Percentiles rank a stretch among this genome's conserved stretches.
Evolutionary conservation across 1,140 invertebrate genomes (phyloP).

Genomic region (Papilio polytes): DNA sequence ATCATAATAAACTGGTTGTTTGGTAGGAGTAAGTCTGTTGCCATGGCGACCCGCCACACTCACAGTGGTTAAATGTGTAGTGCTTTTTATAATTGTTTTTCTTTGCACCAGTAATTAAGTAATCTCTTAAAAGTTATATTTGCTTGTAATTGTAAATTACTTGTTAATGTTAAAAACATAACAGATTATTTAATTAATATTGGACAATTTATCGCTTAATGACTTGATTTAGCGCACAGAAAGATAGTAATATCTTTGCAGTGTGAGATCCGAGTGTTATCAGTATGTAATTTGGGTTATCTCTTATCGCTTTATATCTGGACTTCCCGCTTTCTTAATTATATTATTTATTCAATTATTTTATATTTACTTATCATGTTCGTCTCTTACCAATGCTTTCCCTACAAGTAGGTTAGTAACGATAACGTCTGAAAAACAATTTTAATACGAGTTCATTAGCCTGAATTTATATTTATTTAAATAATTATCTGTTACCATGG

Average conservation of each 20-base stretch:
- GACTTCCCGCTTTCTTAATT: constrained; percentile 18
- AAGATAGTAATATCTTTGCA: not conserved
- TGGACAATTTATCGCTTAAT: too few relatives aligned
- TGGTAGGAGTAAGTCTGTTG: too few relatives aligned
- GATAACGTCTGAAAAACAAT: not conserved
- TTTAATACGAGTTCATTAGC: not conserved
- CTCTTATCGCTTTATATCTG: not conserved
- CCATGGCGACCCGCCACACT: too few relatives aligned
- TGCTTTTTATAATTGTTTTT: not conserved
- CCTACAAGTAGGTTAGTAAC: not conserved
- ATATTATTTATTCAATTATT: not conserved
- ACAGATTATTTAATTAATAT: too few relatives aligned
- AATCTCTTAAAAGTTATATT: too few relatives aligned
- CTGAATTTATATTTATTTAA: not conserved
- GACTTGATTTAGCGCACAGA: not conserved
- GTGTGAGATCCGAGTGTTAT: not conserved
- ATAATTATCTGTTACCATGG: not conserved
- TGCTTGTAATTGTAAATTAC: too few relatives aligned
- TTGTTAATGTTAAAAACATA: too few relatives aligned
- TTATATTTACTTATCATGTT: not conserved
- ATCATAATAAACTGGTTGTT: too few relatives aligned
- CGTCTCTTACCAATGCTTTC: not conserved
- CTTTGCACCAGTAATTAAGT: not conserved
- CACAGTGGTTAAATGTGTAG: not conserved
- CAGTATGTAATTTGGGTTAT: not conserved